Percentiles rank a stretch among this genome's conserved stretches.
phyloP scores from a whole-genome alignment of 2,113 vertebrate genomes.

The Haliaeetus leucogaster region DNA sequence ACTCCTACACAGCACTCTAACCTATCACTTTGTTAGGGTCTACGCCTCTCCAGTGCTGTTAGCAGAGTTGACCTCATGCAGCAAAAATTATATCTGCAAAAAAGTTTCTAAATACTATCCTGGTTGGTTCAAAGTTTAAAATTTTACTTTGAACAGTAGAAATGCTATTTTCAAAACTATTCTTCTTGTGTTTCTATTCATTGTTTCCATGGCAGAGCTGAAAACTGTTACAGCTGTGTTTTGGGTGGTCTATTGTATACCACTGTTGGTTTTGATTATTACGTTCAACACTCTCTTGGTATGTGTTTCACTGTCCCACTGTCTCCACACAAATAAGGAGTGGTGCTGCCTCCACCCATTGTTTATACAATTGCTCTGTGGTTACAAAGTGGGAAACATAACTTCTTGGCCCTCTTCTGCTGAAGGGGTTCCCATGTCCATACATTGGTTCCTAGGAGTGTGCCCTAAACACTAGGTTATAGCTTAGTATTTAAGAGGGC shows the following conservation, averaged over 20 bases:
- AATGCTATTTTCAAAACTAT: constrained; percentile 28
- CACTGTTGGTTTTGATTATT: constrained; percentile 60
- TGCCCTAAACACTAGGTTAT: neutral
- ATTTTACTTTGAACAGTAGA: neutral
- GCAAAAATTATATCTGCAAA: neutral
- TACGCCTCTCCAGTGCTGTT: neutral
- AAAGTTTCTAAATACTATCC: neutral
- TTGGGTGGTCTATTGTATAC: constrained; percentile 61
- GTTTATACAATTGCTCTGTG: constrained; percentile 2
- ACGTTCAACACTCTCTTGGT: neutral
- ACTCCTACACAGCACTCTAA: neutral
- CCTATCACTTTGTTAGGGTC: neutral
- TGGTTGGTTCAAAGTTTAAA: neutral
- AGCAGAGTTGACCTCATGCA: neutral
- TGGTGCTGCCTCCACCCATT: neutral
- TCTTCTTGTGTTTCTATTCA: constrained; percentile 13
- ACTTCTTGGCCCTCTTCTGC: neutral
- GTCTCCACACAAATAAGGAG: constrained; percentile 28
- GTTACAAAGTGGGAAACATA: neutral
- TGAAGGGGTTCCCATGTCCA: neutral
- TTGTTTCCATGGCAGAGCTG: constrained; percentile 38
- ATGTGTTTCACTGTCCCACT: constrained; percentile 13
- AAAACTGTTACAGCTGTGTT: constrained; percentile 55
- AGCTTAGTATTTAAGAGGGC: neutral
- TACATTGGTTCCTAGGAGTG: rapidly evolving